Percentiles rank a stretch among this genome's conserved stretches.
Conservation (phyloP, 2,113 vertebrate genomes). For the Calyptomena viridis region DNA sequence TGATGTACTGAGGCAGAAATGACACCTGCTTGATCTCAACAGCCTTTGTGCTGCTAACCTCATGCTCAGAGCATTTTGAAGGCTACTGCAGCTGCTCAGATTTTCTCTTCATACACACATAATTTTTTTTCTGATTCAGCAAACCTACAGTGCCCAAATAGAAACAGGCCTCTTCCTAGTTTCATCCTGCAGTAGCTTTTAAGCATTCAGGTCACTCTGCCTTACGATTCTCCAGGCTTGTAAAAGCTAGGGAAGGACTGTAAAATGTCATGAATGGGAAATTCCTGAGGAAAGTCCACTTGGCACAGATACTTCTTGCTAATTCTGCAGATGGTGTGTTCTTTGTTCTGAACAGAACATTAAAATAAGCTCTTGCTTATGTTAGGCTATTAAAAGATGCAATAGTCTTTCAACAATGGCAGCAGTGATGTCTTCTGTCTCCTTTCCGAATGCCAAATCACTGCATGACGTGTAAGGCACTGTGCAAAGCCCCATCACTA, state of each 20-base stretch:
- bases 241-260: not conserved
- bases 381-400: not conserved
- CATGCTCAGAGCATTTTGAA: accelerated
- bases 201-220: not conserved
- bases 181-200: not conserved
- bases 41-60: not conserved
- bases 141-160: not conserved
- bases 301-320: not conserved
- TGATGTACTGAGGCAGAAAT: not conserved
- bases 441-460: not conserved
- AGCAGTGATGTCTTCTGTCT: not conserved
- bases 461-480: not conserved
- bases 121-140: not conserved
- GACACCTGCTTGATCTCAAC: accelerated
- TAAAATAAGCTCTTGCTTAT: not conserved
- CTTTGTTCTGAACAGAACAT: not conserved
- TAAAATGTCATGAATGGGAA: not conserved
- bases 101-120: not conserved
- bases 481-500: not conserved
- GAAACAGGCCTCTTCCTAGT: not conserved
- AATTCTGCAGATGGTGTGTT: not conserved
- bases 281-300: not conserved
- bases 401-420: not conserved
- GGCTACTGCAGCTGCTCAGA: not conserved
- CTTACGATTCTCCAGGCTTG: not conserved